Conservation (phyloP, 2,797 vertebrate genomes). For the Rhinophrynus dorsalis region DNA sequence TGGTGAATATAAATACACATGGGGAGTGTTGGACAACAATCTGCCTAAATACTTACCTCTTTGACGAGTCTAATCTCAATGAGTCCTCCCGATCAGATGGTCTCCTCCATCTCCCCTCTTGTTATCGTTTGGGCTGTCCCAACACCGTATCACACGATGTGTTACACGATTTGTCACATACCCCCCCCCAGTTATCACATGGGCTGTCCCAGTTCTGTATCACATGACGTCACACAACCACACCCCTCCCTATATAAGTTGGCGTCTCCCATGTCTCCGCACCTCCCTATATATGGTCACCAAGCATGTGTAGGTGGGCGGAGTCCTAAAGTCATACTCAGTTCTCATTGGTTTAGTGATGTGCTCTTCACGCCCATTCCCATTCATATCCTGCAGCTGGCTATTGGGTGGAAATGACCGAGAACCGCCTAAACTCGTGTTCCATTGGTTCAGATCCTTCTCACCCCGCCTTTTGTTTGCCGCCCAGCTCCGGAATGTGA, state of each 20-base stretch:
- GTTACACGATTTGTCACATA: too few relatives aligned
- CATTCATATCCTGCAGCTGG: not conserved
- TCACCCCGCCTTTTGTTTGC: not conserved
- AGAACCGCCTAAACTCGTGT: not conserved
- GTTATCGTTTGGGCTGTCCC: too few relatives aligned
- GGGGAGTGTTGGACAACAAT: too few relatives aligned
- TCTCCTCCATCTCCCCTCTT: too few relatives aligned
- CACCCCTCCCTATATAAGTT: too few relatives aligned
- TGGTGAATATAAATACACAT: too few relatives aligned
- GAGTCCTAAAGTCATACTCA: not conserved
- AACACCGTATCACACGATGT: too few relatives aligned
- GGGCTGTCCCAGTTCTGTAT: not conserved
- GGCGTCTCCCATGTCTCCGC: too few relatives aligned
- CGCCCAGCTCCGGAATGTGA: constrained; percentile 32
- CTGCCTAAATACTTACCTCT: too few relatives aligned
- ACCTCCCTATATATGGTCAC: constrained; percentile 34
- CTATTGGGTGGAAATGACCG: not conserved
- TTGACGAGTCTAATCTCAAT: too few relatives aligned
- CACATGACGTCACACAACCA: too few relatives aligned
- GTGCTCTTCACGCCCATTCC: not conserved
- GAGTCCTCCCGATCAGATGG: too few relatives aligned
- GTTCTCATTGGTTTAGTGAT: not conserved
- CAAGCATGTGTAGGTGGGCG: not conserved
- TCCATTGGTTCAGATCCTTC: not conserved
- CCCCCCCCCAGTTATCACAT: not conserved